These are phyloP conservation scores for Omphaloscelis lunosa DNA, from an alignment of 2,888 invertebrate genomes.

Conservation along the genomic window DNA sequence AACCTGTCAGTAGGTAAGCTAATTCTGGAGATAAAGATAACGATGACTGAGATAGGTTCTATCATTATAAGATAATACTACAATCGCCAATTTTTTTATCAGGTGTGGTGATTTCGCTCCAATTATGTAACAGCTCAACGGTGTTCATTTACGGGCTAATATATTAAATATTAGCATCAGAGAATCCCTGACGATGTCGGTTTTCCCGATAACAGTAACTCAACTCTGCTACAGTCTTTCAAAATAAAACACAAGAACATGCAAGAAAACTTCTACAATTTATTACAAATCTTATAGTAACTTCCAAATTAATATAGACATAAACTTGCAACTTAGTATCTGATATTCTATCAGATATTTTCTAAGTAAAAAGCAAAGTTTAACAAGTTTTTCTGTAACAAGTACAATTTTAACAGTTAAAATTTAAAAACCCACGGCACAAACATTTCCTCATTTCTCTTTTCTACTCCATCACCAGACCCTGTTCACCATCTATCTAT, in stretches of 20 bases:
- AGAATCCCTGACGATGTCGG: background rate
- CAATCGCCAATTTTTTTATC: too few species aligned
- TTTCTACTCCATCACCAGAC: too few species aligned
- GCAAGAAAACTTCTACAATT: too few species aligned
- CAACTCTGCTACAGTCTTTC: background rate
- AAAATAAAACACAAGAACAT: background rate
- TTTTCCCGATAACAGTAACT: background rate
- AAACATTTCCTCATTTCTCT: too few species aligned
- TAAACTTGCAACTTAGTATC: background rate
- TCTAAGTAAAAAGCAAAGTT: background rate
- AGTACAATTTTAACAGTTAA: too few species aligned
- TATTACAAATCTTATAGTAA: background rate
- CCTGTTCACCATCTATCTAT: too few species aligned
- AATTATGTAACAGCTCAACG: background rate
- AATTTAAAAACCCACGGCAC: too few species aligned
- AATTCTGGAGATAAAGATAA: too few species aligned
- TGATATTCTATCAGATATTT: conserved; percentile 6
- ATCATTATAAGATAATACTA: too few species aligned
- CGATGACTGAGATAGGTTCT: background rate
- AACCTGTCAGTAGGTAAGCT: too few species aligned
- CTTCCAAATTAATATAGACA: background rate
- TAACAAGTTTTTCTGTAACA: background rate
- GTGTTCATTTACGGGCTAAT: background rate
- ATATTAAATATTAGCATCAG: background rate
- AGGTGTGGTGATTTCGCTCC: background rate